A percentile compares a stretch with the other conserved stretches of the same genome.
Evolutionary conservation across 1,140 invertebrate genomes (phyloP).

Genomic region (Drosophila sturtevanti): DNA sequence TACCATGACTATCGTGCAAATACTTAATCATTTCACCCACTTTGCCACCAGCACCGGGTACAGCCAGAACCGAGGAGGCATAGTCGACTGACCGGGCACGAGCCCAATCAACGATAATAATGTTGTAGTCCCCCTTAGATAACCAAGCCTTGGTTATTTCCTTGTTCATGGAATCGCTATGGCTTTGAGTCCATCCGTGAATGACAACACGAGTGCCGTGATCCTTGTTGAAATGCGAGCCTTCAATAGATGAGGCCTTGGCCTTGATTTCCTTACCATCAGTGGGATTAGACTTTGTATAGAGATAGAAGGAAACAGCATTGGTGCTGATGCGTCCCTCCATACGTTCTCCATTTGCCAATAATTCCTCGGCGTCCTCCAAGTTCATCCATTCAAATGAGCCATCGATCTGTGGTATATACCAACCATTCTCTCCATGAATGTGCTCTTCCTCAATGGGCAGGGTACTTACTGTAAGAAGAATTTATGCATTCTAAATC

Average conservation of each 20-base stretch:
- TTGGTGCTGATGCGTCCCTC: slow-evolving; percentile 51
- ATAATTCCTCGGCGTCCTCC: slow-evolving; percentile 50
- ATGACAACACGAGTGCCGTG: slow-evolving; percentile 69
- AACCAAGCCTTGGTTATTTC: slow-evolving; percentile 82
- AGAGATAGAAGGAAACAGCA: slow-evolving; percentile 63
- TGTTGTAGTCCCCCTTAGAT: slow-evolving; percentile 83
- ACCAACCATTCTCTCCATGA: slow-evolving; percentile 58
- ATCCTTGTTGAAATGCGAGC: slow-evolving; percentile 58
- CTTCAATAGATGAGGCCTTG: slow-evolving; percentile 37
- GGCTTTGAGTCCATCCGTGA: slow-evolving; percentile 65
- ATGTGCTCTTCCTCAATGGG: slow-evolving; percentile 43
- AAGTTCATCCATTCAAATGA: slow-evolving; percentile 47
- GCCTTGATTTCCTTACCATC: slow-evolving; percentile 41
- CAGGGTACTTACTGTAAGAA: slow-evolving; percentile 47
- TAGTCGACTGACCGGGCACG: slow-evolving; percentile 82
- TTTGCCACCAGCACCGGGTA: slow-evolving; percentile 83
- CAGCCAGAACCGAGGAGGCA: slow-evolving; percentile 82
- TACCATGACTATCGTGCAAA: slow-evolving; percentile 55
- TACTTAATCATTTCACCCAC: slow-evolving; percentile 71
- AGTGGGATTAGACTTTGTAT: slow-evolving; percentile 58
- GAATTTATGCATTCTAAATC: not conserved
- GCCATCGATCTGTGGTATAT: slow-evolving; percentile 43
- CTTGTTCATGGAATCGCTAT: slow-evolving; percentile 57
- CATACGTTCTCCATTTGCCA: slow-evolving; percentile 28
- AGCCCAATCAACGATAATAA: slow-evolving; percentile 85